phyloP scores from a whole-genome alignment of 2,797 vertebrate species.

The Pelobates cultripes region DNA sequence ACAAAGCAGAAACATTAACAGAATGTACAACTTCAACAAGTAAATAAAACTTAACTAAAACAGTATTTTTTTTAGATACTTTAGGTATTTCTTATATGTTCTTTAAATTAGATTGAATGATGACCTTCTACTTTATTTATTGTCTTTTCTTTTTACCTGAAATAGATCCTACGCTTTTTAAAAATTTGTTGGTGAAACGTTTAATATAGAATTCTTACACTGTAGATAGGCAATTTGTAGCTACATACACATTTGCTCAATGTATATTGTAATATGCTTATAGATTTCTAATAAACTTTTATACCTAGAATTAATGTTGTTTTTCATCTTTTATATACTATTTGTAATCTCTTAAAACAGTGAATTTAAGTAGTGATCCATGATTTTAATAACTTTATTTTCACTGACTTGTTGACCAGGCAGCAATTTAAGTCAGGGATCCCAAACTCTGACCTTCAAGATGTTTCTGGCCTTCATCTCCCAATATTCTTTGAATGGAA shows the following conservation, averaged over 20 bases:
- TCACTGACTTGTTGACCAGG: no score
- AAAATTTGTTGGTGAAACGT: conserved; percentile 3
- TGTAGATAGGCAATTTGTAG: conserved; percentile 26
- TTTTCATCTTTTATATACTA: no score
- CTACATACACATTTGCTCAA: conserved; percentile 9
- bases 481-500: no score
- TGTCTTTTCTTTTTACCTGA: background rate
- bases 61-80: conserved; percentile 23
- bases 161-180: background rate
- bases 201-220: conserved; percentile 10
- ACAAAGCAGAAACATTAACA: background rate
- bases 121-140: background rate
- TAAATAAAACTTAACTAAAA: background rate
- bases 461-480: no score
- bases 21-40: background rate
- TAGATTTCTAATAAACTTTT: conserved; percentile 35
- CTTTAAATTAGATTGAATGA: background rate
- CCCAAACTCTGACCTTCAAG: no score
- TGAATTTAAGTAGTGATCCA: no score
- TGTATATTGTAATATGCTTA: conserved; percentile 24
- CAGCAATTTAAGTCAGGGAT: no score
- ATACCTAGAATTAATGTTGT: background rate
- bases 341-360: no score
- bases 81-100: conserved; percentile 21
- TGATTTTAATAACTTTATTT: no score